Conservation (phyloP, 2,797 vertebrate genomes). For the Astyanax mexicanus region DNA sequence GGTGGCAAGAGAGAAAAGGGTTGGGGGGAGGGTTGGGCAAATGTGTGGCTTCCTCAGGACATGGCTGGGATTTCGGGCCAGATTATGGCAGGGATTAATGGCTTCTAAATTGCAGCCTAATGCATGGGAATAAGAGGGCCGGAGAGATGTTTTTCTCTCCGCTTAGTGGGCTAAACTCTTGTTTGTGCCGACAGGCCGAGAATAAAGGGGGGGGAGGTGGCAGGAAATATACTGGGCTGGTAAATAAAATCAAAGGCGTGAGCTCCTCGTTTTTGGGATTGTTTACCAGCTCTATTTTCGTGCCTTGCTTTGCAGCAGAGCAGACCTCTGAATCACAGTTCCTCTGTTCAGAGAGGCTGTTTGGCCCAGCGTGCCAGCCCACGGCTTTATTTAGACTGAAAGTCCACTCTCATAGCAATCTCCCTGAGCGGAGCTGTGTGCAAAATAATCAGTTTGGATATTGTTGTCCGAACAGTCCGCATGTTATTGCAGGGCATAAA, state of each 20-base stretch:
- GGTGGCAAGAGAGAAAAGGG: constrained; percentile 23
- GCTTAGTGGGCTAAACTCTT: constrained; percentile 40
- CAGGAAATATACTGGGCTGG: background rate
- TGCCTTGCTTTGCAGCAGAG: background rate
- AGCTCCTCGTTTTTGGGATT: background rate
- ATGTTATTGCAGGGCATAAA: constrained; percentile 31
- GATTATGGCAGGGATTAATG: constrained; percentile 81
- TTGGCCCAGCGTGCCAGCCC: constrained; percentile 1
- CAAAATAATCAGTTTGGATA: constrained; percentile 46
- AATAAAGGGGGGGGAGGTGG: background rate
- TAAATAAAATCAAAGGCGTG: background rate
- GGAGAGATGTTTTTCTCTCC: constrained; percentile 55
- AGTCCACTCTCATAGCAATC: constrained; percentile 25
- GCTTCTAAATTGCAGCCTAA: constrained; percentile 78
- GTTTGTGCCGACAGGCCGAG: background rate
- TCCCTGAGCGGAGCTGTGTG: constrained; percentile 5
- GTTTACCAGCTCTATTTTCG: background rate
- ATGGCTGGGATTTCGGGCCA: constrained; percentile 60
- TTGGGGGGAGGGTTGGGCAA: constrained; percentile 12
- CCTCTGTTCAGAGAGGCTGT: background rate
- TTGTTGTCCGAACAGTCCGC: constrained; percentile 22
- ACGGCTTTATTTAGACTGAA: constrained; percentile 26
- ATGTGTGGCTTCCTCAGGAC: constrained; percentile 50
- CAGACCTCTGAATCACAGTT: background rate
- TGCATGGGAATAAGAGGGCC: constrained; percentile 68